Base-by-base conservation (phyloP, 1,140 invertebrate genomes). In the Lepidurus apus region DNA sequence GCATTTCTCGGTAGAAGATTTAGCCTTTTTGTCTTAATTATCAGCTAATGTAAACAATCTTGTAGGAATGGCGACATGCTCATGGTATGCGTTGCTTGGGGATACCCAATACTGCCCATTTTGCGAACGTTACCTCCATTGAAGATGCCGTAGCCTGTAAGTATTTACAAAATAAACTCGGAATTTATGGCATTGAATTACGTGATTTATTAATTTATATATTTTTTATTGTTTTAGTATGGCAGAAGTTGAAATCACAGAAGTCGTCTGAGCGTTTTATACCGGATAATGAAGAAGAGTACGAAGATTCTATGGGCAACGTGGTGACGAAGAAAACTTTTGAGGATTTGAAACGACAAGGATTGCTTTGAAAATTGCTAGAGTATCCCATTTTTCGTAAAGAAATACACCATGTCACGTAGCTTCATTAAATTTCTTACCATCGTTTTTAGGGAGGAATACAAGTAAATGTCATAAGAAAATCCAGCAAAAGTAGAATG, bases 71-170 rank as follows among this genome's bases (percentile, higher is more conserved):
- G 97, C 88, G 98, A 77, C 98, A 99, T 87, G 97, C 98, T 43
- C 97, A 99, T 86, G 98, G 98, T 21, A 99, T 99, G 98, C 87
- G 96, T 7, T 99, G 98, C 86, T 88, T 99, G 2, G 97, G 98
- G 8, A 99, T 99, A 82, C 98, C 98, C 1, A 99, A 99, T 85
- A 99, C 98, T 0, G 97, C 98, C 10, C 98, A 99, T 88, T 99
- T 99, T 88, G 97, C 98, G 9, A 99, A 99, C 86, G 97, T 99
- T 7, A 99, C 98, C 8, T 94, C 97, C 82, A 99, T 99, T 83
- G 97, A 99, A 86, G 98, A 99, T 87, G 98, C 98, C 6, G 87
- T 99, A 73, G 93, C 93, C 74, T 86, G 92, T 93, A 88, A 90
- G 91, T 90, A 53, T 24, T 21, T 75, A 24, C 73, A 7, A 74